phyloP scores from a whole-genome alignment of 2,888 invertebrate genomes.

The Dicycla oo region DNA sequence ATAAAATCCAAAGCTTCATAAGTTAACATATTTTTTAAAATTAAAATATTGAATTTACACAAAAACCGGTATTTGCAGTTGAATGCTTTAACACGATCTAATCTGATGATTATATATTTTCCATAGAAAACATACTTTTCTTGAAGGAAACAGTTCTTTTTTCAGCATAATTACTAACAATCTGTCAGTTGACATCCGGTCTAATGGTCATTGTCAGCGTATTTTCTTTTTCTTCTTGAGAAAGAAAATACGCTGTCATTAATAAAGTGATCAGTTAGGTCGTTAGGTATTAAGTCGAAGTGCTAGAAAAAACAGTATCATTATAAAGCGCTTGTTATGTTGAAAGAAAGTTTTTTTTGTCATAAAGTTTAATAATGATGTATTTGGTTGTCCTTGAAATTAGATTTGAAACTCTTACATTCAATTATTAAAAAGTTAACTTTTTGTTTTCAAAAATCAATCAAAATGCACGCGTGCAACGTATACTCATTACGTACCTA shows the following conservation, averaged over 20 bases:
- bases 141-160: constrained; percentile 4
- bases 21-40: background rate
- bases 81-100: background rate
- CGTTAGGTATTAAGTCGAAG: background rate
- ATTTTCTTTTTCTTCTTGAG: background rate
- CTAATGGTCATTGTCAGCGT: background rate
- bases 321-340: background rate
- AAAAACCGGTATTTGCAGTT: background rate
- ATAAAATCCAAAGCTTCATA: background rate
- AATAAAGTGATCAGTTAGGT: background rate
- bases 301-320: background rate
- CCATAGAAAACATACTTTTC: background rate
- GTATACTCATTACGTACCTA: too few relatives aligned
- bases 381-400: background rate
- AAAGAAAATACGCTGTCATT: background rate
- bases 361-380: background rate
- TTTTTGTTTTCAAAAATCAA: too few relatives aligned
- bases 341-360: background rate
- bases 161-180: constrained; percentile 11
- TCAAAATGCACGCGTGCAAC: too few relatives aligned
- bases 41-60: background rate
- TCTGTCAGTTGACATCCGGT: background rate
- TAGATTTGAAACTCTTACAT: background rate
- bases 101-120: too few relatives aligned
- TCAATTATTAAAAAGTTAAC: background rate